Base-by-base conservation (phyloP, 2,888 invertebrate genomes). In the Pyralis farinalis region DNA sequence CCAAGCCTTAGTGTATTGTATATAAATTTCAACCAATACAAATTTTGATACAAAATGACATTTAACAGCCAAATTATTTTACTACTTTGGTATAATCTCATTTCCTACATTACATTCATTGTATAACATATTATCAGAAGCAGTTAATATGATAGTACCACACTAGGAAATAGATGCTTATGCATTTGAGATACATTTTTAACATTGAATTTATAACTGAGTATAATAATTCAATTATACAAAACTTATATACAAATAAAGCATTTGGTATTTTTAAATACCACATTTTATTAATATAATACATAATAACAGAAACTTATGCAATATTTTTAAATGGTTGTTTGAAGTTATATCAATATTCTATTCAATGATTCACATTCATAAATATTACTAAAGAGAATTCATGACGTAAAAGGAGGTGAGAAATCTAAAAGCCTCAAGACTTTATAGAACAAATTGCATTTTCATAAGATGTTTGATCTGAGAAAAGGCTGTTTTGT, bases 11-110 rank as follows among this genome's bases (percentile, higher is more conserved):
- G 25, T 12, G 12, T 28, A 30, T 25, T 8, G 7, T 8, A 25
- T 12, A 22, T 34, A 39, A 10, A 37, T 29, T 34, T 29, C 16
- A 22, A 25, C 4, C 27, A 27, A 36, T 59, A 51, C 39, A 57
- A 63, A 60, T 64, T 63, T 70, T 60, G 57, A 64, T 62, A 65
- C 50, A 63, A 32, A 43, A 44, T 60, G 59, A 60, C 44, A 42
- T 43, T 56, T 60, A 69, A 72, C 67, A 71, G 71, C 71, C 72
- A 67, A 73, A 72, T 52, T 57, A 51, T 65, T 32, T 62, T 73
- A 74, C 47, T 48, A 55, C 54, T 58, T 60, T 58, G 55, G 58
- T 58, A 51, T 44, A 38, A 44, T 49, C 38, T 45, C 43, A 51
- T 49, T 53, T 50, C 43, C 45, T 53, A 49, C 35, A 48, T 50